Evolutionary conservation across 2,888 invertebrate species (phyloP).

Genomic region (Cryptops parisi): DNA sequence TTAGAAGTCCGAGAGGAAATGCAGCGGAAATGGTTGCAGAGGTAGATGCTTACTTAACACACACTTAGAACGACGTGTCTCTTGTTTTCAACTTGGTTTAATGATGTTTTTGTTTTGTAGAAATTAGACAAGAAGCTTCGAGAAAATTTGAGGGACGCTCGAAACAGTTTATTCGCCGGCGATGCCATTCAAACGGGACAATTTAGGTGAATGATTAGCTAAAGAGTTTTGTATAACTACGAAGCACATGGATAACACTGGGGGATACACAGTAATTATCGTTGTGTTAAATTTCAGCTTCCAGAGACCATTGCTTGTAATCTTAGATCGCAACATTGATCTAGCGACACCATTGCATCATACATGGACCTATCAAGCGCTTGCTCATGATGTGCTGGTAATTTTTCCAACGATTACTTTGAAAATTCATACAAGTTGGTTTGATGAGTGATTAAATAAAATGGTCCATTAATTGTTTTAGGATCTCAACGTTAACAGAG

Average conservation of each 20-base stretch:
- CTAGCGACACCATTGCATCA: conserved; percentile 97
- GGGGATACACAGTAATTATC: too few relatives aligned
- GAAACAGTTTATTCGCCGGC: conserved; percentile 86
- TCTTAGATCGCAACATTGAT: conserved; percentile 87
- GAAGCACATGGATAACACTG: neutral
- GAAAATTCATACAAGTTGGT: too few relatives aligned
- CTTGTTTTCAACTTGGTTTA: too few relatives aligned
- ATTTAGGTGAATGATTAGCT: too few relatives aligned
- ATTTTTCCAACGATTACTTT: conserved; percentile 11
- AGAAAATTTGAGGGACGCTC: conserved; percentile 90
- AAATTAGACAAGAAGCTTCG: conserved; percentile 92
- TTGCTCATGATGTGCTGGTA: conserved; percentile 82
- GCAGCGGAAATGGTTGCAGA: conserved; percentile 98
- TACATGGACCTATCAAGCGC: conserved; percentile 99
- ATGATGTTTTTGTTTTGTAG: conserved; percentile 21
- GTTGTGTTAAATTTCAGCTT: too few relatives aligned
- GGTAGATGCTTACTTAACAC: conserved; percentile 16
- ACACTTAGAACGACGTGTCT: conserved; percentile 1
- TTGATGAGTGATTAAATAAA: too few relatives aligned
- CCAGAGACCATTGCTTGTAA: conserved; percentile 78
- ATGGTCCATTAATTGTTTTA: too few relatives aligned
- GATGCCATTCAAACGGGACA: conserved; percentile 53
- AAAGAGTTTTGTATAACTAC: conserved; percentile 10
- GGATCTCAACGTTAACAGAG: conserved; percentile 75
- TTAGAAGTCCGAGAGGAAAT: conserved; percentile 82